These are phyloP conservation scores for Cervus canadensis DNA, from an alignment of 2,113 vertebrate species.

Conservation along the genomic window DNA sequence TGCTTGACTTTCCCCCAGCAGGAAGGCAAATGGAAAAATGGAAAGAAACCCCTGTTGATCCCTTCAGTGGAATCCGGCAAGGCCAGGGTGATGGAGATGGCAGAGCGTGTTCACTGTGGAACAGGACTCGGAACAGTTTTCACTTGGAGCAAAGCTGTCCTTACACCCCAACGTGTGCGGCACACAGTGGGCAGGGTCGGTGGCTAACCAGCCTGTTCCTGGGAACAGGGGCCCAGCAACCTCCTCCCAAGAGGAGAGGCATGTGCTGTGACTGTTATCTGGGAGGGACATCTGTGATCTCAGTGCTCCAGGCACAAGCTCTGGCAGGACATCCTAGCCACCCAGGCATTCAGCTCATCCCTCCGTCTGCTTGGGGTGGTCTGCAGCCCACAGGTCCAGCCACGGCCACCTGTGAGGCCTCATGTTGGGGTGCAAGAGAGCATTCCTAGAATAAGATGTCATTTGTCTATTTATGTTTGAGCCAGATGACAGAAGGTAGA, in stretches of 20 bases:
- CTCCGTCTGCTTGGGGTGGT: constrained; percentile 43
- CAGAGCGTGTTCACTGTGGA: constrained; percentile 40
- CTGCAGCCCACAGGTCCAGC: constrained; percentile 32
- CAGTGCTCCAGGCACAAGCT: not conserved
- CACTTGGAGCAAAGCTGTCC: constrained; percentile 60
- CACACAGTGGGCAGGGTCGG: not conserved
- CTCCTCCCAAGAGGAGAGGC: not conserved
- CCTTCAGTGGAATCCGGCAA: constrained; percentile 34
- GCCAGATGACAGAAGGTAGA: constrained; percentile 38
- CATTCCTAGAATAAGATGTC: not conserved
- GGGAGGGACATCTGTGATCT: constrained; percentile 57
- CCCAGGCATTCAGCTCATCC: not conserved
- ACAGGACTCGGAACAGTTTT: not conserved
- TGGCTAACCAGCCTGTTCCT: not conserved
- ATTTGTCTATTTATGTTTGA: constrained; percentile 9
- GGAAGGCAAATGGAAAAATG: not conserved
- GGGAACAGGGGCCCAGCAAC: not conserved
- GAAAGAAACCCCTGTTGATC: not conserved
- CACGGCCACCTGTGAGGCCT: constrained; percentile 38
- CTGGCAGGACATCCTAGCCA: constrained; percentile 42
- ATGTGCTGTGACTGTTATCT: not conserved
- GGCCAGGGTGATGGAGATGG: constrained; percentile 50
- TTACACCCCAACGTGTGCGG: constrained; percentile 40
- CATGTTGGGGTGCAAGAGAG: not conserved
- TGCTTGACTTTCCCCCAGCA: not conserved